Percentiles rank a stretch among this genome's conserved stretches.
Conservation (phyloP, 2,797 vertebrate genomes). For the Hydrocynus forskahlii region DNA sequence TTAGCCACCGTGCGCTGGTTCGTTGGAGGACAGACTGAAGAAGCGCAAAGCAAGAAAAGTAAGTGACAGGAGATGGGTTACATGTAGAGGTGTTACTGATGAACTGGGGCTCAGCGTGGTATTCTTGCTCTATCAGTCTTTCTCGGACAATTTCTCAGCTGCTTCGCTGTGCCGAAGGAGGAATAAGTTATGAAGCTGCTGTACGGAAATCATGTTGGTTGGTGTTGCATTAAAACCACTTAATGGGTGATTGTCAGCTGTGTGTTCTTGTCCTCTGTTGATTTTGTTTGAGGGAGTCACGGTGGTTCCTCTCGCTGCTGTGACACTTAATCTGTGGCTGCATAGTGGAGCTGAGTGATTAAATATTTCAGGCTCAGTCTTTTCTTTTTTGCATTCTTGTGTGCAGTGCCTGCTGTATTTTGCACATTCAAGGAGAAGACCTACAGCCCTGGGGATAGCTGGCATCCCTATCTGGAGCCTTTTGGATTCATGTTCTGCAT, state of each 20-base stretch:
- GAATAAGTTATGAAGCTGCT: background rate
- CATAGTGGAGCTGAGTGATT: background rate
- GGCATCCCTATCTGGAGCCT: slow-evolving; percentile 94
- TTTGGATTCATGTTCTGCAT: slow-evolving; percentile 93
- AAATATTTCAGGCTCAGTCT: background rate
- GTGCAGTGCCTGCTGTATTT: slow-evolving; percentile 68
- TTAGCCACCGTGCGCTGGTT: slow-evolving; percentile 49
- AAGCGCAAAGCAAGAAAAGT: slow-evolving; percentile 69
- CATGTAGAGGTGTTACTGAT: slow-evolving; percentile 28
- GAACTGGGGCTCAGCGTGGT: background rate
- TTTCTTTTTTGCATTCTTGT: slow-evolving; percentile 9
- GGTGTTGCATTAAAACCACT: background rate
- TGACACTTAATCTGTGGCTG: background rate
- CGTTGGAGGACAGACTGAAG: slow-evolving; percentile 52
- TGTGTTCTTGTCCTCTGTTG: background rate
- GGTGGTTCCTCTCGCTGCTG: background rate
- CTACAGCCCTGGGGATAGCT: slow-evolving; percentile 89
- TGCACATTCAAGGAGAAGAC: slow-evolving; percentile 92
- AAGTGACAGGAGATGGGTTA: slow-evolving; percentile 53
- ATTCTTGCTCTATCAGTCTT: background rate
- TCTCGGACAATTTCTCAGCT: background rate
- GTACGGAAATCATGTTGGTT: background rate
- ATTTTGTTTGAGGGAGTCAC: background rate
- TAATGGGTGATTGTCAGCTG: background rate
- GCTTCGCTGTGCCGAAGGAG: background rate